Evolutionary conservation across 2,888 invertebrate species (phyloP).

Genomic region (Hirtodrosophila duncani): DNA sequence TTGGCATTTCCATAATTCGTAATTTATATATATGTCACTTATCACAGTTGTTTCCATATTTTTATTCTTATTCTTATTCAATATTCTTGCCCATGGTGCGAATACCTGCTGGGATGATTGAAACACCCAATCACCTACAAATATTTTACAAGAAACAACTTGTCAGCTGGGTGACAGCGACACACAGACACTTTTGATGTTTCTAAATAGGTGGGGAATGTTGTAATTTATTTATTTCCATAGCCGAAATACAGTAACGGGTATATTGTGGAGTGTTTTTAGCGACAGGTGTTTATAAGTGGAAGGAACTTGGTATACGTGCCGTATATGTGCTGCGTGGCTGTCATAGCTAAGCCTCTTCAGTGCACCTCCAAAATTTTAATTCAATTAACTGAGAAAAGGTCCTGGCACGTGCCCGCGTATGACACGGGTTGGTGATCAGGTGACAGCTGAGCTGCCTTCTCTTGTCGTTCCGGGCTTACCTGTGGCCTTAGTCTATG

Average conservation of each 20-base stretch:
- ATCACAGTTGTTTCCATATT: too few relatives aligned
- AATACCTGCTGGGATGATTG: conserved; percentile 7
- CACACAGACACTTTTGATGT: conserved; percentile 60
- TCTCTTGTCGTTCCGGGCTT: too few relatives aligned
- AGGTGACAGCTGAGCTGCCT: conserved; percentile 18
- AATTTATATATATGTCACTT: too few relatives aligned
- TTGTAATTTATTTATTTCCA: conserved; percentile 60
- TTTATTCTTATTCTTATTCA: too few relatives aligned
- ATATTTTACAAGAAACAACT: conserved; percentile 28
- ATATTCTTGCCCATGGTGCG: conserved; percentile 22
- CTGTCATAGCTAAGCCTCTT: conserved; percentile 12
- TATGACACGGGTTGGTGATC: conserved; percentile 44
- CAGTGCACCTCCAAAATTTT: conserved; percentile 26
- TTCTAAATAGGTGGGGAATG: conserved; percentile 22
- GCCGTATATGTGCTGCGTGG: conserved; percentile 14
- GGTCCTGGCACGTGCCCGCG: conserved; percentile 51
- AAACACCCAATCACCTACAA: conserved; percentile 41
- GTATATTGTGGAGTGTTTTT: conserved; percentile 2
- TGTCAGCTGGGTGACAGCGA: conserved; percentile 27
- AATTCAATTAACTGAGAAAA: conserved; percentile 56
- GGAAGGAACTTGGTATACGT: conserved; percentile 6
- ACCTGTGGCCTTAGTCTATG: conserved; percentile 8
- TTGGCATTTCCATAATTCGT: too few relatives aligned
- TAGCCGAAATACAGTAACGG: conserved; percentile 14
- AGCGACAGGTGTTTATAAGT: conserved; percentile 9